A percentile compares a stretch with the other conserved stretches of the same genome.
Conservation (phyloP, 2,888 invertebrate species). For the Callinectes sapidus region DNA sequence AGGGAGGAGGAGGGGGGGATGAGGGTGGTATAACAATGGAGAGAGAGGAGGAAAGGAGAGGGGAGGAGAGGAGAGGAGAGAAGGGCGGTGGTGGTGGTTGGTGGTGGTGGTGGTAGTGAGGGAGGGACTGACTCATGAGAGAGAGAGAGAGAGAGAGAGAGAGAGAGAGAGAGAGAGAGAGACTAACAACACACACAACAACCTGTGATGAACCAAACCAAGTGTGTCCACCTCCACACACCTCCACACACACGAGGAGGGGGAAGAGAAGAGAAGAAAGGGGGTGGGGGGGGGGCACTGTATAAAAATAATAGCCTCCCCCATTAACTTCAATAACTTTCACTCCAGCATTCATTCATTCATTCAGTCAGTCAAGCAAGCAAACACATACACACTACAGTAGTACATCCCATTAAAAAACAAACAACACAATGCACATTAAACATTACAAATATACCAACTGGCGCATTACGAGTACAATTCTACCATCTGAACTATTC, state of each 20-base stretch:
- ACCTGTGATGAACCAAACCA: background rate
- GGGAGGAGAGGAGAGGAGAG: background rate
- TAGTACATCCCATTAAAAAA: too few relatives aligned
- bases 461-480: too few relatives aligned
- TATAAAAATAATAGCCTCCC: background rate
- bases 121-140: slow-evolving; percentile 4
- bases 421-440: background rate
- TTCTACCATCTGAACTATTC: too few relatives aligned
- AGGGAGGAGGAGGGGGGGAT: background rate
- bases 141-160: slow-evolving; percentile 3
- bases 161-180: slow-evolving; percentile 23
- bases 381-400: background rate
- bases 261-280: background rate
- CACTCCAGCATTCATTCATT: background rate
- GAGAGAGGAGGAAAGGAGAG: slow-evolving; percentile 23
- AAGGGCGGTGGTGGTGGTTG: background rate
- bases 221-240: slow-evolving; percentile 5
- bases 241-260: background rate
- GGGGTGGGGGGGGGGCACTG: background rate
- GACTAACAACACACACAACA: background rate
- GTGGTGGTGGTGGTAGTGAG: slow-evolving; percentile 24
- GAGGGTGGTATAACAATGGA: background rate
- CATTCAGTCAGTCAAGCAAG: background rate
- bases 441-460: background rate
- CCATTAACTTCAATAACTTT: background rate